These are phyloP conservation scores for Synodontis membranacea DNA, from an alignment of 2,113 vertebrate species.

Conservation along the genomic window DNA sequence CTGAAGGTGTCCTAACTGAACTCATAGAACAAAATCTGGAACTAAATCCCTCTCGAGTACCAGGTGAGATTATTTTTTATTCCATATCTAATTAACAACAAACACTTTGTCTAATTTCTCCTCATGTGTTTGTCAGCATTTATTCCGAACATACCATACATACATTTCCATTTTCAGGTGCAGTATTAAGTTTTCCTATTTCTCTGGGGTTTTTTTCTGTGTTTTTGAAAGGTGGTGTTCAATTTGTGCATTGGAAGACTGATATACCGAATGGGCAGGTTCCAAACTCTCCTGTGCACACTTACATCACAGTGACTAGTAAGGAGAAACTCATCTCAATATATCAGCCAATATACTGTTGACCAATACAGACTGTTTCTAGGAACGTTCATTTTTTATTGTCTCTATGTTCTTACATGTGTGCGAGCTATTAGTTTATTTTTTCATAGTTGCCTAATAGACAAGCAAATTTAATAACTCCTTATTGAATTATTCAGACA, in stretches of 20 bases:
- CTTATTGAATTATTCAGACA: too few relatives aligned
- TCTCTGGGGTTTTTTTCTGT: not conserved
- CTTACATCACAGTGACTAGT: slow-evolving; percentile 63
- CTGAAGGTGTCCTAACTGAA: too few relatives aligned
- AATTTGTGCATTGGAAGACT: slow-evolving; percentile 3
- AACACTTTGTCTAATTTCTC: too few relatives aligned
- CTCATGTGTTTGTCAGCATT: too few relatives aligned
- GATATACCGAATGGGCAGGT: slow-evolving; percentile 30
- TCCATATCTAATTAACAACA: too few relatives aligned
- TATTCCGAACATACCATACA: not conserved
- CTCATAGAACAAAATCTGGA: too few relatives aligned
- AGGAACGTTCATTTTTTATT: not conserved
- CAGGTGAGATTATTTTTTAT: too few relatives aligned
- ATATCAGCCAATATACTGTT: not conserved
- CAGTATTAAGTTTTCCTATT: not conserved
- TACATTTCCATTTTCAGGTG: not conserved
- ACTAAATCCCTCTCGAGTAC: too few relatives aligned
- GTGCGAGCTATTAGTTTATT: too few relatives aligned
- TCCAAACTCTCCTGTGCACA: slow-evolving; percentile 54
- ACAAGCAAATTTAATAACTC: too few relatives aligned
- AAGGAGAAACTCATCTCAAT: not conserved
- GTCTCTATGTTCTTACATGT: not conserved
- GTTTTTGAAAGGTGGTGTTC: slow-evolving; percentile 35
- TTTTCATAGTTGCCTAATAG: too few relatives aligned
- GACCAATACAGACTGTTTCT: not conserved